These are phyloP conservation scores for Eulemur coronatus DNA, from an alignment of 2,797 vertebrate species.

Conservation along the genomic window DNA sequence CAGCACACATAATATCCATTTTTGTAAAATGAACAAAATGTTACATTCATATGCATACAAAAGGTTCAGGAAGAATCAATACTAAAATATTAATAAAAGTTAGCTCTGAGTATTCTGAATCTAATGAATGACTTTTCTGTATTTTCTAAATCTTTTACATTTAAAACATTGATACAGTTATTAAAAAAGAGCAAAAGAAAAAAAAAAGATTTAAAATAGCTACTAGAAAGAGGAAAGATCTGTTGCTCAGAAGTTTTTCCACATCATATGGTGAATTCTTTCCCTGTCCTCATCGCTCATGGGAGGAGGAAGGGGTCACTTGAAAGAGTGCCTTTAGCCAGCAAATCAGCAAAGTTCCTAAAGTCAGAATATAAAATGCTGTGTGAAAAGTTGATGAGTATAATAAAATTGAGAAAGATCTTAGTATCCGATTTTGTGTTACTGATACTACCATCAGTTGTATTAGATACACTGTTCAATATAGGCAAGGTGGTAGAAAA, in stretches of 20 bases:
- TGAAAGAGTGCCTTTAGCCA: not conserved
- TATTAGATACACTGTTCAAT: not conserved
- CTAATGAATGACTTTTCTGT: not conserved
- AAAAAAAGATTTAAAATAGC: not conserved
- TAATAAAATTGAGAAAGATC: not conserved
- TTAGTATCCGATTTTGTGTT: not conserved
- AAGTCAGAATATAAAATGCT: not conserved
- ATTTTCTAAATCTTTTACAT: slow-evolving; percentile 28
- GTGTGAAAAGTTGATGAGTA: not conserved
- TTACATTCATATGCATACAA: not conserved
- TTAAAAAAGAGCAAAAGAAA: not conserved
- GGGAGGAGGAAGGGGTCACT: not conserved
- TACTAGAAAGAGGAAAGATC: slow-evolving; percentile 26
- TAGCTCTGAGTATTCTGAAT: not conserved
- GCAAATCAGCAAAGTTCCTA: not conserved
- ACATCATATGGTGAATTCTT: not conserved
- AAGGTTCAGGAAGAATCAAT: not conserved
- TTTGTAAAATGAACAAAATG: slow-evolving; percentile 24
- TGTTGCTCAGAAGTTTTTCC: slow-evolving; percentile 2
- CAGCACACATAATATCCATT: not conserved
- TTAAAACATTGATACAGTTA: not conserved
- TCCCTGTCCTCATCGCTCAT: not conserved
- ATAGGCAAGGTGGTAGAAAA: not conserved
- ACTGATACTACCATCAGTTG: not conserved
- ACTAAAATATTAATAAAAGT: not conserved